Evolutionary conservation across 2,888 invertebrate species (phyloP).

Genomic region (Eudasyphora cyanicolor): DNA sequence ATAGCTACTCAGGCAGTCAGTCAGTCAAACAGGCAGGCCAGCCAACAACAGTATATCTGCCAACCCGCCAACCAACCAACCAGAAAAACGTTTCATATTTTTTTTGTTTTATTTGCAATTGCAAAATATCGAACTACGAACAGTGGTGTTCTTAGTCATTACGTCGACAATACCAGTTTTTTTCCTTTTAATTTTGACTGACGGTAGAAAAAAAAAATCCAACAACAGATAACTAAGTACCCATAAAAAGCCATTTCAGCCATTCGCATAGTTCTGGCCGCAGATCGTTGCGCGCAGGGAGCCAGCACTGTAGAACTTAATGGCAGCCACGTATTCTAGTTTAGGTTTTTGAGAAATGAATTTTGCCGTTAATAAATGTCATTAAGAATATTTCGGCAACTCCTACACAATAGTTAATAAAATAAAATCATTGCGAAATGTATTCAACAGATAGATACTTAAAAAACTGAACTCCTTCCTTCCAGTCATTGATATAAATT

Average conservation of each 20-base stretch:
- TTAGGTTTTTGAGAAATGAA: not conserved
- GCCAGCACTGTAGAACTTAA: not conserved
- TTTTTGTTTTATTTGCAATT: not conserved
- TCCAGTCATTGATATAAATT: too few relatives aligned
- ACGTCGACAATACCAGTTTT: conserved; percentile 6
- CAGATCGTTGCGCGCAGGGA: too few relatives aligned
- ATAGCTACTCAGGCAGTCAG: too few relatives aligned
- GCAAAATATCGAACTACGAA: not conserved
- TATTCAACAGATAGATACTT: too few relatives aligned
- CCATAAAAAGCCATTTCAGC: not conserved
- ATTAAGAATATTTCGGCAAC: not conserved
- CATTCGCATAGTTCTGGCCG: too few relatives aligned
- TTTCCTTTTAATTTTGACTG: not conserved
- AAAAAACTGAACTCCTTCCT: not conserved
- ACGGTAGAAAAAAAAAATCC: conserved; percentile 13
- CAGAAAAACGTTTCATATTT: not conserved
- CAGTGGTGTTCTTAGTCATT: conserved; percentile 1
- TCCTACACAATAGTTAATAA: not conserved
- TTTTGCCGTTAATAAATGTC: not conserved
- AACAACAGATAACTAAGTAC: not conserved
- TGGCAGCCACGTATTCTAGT: not conserved
- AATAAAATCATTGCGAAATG: not conserved
- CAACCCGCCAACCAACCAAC: too few relatives aligned
- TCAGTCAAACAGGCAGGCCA: too few relatives aligned
- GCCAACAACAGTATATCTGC: too few relatives aligned